These are phyloP conservation scores for Oncorhynchus clarkii DNA, from an alignment of 2,113 vertebrate species.

Conservation along the genomic window DNA sequence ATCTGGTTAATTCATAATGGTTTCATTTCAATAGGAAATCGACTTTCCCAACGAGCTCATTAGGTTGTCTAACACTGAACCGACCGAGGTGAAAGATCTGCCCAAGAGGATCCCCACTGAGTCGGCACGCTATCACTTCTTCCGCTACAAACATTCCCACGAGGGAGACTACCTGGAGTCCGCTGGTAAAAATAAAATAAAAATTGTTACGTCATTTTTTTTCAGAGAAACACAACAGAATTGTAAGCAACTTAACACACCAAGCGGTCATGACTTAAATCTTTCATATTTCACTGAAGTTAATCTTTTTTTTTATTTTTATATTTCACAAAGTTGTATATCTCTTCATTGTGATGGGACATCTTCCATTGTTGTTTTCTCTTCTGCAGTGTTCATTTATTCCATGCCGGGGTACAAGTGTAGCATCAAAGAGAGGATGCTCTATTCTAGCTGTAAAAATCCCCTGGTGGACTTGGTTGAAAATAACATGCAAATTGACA, in stretches of 20 bases:
- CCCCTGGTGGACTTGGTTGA: slow-evolving; percentile 89
- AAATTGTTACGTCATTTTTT: not conserved
- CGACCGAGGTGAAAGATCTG: slow-evolving; percentile 90
- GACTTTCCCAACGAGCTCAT: slow-evolving; percentile 90
- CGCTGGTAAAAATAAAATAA: slow-evolving; percentile 74
- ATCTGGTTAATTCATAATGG: not conserved
- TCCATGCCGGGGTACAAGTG: slow-evolving; percentile 97
- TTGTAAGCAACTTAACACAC: not conserved
- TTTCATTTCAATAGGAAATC: slow-evolving; percentile 78
- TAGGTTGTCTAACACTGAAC: slow-evolving; percentile 82
- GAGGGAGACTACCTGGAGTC: slow-evolving; percentile 96
- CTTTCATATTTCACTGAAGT: slow-evolving; percentile 5
- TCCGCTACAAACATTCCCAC: slow-evolving; percentile 93
- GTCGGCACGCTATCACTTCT: slow-evolving; percentile 92
- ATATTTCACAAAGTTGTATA: slow-evolving; percentile 18
- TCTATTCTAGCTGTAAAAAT: slow-evolving; percentile 97
- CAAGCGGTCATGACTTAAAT: slow-evolving; percentile 1
- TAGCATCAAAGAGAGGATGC: slow-evolving; percentile 95
- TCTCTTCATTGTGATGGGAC: not conserved
- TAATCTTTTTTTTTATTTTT: no score
- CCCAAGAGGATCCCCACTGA: slow-evolving; percentile 92
- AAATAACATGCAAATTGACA: slow-evolving; percentile 80
- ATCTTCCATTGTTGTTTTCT: slow-evolving; percentile 12
- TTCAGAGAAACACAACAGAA: not conserved
- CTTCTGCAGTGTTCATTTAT: slow-evolving; percentile 91